phyloP scores from a whole-genome alignment of 2,113 vertebrate species.

The Stomatorhinus ivindoensis region DNA sequence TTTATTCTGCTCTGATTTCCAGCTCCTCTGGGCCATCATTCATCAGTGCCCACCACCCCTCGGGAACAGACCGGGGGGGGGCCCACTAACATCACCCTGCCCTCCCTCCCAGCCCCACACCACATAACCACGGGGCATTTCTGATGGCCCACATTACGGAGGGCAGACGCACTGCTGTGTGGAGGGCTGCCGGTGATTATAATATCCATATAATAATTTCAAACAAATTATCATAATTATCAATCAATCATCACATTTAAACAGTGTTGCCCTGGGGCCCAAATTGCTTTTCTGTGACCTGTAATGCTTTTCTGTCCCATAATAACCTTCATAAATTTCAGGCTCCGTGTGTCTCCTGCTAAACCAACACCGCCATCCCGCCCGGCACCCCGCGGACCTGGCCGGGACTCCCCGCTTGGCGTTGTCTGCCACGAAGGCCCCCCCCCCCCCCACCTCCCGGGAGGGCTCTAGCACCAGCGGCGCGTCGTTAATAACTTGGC shows the following conservation, averaged over 20 bases:
- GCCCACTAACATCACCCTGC: constrained; percentile 38
- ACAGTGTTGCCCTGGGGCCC: constrained; percentile 50
- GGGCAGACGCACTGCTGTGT: constrained; percentile 56
- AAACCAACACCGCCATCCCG: background rate
- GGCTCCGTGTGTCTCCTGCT: constrained; percentile 36
- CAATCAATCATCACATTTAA: constrained; percentile 80
- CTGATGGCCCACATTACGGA: constrained; percentile 53
- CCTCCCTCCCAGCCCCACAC: constrained; percentile 28
- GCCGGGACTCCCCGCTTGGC: background rate
- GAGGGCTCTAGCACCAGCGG: background rate
- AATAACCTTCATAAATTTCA: constrained; percentile 78
- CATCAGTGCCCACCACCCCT: constrained; percentile 49
- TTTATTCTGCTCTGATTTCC: constrained; percentile 62
- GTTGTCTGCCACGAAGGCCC: background rate
- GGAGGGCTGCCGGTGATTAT: constrained; percentile 60
- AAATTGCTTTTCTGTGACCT: constrained; percentile 75
- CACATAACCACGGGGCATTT: constrained; percentile 64
- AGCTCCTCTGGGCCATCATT: constrained; percentile 59
- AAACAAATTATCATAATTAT: constrained; percentile 94
- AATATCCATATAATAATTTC: constrained; percentile 89
- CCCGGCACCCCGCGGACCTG: background rate
- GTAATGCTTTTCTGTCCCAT: constrained; percentile 67
- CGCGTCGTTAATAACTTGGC: constrained; percentile 12
- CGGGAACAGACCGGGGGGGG: constrained; percentile 47
- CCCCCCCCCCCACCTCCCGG: background rate